A percentile compares a stretch with the other conserved stretches of the same genome.
Evolutionary conservation across 1,140 invertebrate genomes (phyloP).

Genomic region (Aphis craccivora): DNA sequence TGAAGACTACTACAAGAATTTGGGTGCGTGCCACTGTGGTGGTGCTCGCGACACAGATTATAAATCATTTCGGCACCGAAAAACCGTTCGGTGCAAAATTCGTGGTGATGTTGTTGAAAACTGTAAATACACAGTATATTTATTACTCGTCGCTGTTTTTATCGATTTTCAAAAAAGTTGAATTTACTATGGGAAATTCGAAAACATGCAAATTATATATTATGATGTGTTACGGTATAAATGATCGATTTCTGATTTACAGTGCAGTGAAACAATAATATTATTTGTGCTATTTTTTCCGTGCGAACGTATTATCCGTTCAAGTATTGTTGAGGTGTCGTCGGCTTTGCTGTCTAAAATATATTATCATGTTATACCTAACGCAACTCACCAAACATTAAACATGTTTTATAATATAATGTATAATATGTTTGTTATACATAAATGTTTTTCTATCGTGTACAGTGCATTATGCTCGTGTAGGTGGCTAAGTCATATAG

Average conservation of each 20-base stretch:
- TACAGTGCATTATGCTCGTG: neutral
- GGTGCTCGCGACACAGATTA: neutral
- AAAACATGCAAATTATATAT: neutral
- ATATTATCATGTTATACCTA: neutral
- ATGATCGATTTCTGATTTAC: too few species aligned
- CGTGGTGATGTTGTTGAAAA: neutral
- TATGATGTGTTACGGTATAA: too few species aligned
- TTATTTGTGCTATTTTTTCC: neutral
- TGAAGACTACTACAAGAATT: neutral
- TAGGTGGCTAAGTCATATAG: neutral
- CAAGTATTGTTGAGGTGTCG: neutral
- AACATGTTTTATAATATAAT: neutral
- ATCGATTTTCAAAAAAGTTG: neutral
- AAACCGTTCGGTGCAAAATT: neutral
- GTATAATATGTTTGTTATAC: too few species aligned
- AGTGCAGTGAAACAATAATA: neutral
- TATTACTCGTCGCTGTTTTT: too few species aligned
- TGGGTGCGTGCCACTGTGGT: neutral
- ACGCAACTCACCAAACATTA: neutral
- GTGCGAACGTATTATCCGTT: neutral
- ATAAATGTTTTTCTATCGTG: neutral
- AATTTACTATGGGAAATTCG: neutral
- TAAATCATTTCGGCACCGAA: neutral
- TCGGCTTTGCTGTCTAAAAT: neutral
- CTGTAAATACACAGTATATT: too few species aligned